A percentile compares a stretch with the other conserved stretches of the same genome.
Conservation (phyloP, 2,797 vertebrate genomes). For the Danio aesculapii region DNA sequence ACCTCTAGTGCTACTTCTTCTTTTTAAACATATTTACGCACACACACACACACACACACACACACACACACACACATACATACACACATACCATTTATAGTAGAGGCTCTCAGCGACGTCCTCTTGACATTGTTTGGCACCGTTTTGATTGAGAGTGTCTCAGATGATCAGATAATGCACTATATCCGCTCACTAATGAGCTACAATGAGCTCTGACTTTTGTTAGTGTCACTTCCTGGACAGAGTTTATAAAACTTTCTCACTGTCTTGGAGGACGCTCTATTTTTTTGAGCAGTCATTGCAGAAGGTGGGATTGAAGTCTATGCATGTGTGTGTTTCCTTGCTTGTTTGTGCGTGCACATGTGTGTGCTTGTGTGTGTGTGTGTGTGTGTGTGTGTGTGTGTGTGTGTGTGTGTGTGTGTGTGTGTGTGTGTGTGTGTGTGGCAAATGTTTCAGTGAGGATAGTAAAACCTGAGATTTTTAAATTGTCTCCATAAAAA, state of each 20-base stretch:
- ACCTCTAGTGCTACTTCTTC: neutral
- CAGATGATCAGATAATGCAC: slow-evolving; percentile 55
- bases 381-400: neutral
- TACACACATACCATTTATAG: slow-evolving; percentile 12
- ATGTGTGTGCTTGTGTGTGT: neutral
- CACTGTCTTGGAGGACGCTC: slow-evolving; percentile 50
- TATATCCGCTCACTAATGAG: slow-evolving; percentile 55
- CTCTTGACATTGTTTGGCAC: slow-evolving; percentile 63
- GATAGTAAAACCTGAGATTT: neutral
- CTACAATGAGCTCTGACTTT: slow-evolving; percentile 57
- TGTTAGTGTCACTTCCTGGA: slow-evolving; percentile 61
- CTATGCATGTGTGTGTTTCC: no score
- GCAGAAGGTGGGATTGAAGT: slow-evolving; percentile 25
- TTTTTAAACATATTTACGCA: slow-evolving; percentile 37
- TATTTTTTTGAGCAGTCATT: slow-evolving; percentile 28
- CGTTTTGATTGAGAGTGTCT: slow-evolving; percentile 56
- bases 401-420: no score
- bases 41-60: neutral
- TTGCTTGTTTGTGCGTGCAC: neutral
- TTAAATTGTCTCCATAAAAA: neutral
- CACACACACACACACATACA: neutral
- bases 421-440: neutral
- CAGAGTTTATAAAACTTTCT: slow-evolving; percentile 58
- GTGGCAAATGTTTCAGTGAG: no score
- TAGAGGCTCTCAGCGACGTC: slow-evolving; percentile 51